A percentile compares a stretch with the other conserved stretches of the same genome.
Evolutionary conservation across 1,140 invertebrate species (phyloP).

Genomic region (Solenopsis fugax): DNA sequence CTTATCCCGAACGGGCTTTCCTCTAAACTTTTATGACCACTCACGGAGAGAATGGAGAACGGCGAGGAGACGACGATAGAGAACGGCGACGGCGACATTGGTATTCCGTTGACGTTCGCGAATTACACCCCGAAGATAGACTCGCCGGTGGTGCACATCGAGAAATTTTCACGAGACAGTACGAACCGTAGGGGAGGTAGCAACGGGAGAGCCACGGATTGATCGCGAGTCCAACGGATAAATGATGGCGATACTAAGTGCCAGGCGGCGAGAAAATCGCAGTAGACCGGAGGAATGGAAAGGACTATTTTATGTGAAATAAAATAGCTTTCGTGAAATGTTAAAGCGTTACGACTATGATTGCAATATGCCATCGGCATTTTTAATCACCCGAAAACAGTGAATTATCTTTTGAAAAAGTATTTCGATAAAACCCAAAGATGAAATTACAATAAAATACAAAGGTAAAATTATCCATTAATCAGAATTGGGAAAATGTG

Average conservation of each 20-base stretch:
- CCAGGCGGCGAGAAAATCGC: background rate
- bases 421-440: background rate
- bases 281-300: background rate
- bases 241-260: conserved; percentile 29
- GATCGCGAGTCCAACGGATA: conserved; percentile 65
- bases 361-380: background rate
- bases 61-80: conserved; percentile 46
- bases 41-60: conserved; percentile 51
- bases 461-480: background rate
- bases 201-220: conserved; percentile 68
- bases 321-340: background rate
- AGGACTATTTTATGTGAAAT: background rate
- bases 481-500: background rate
- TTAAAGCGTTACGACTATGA: background rate
- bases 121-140: conserved; percentile 73
- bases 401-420: background rate
- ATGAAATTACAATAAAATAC: background rate
- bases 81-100: conserved; percentile 74
- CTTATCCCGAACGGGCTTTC: background rate
- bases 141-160: conserved; percentile 26
- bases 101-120: conserved; percentile 78
- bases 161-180: conserved; percentile 69
- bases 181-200: conserved; percentile 70
- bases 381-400: background rate
- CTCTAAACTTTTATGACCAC: conserved; percentile 67